Conservation (phyloP, 2,797 vertebrate genomes). For the Anableps anableps region DNA sequence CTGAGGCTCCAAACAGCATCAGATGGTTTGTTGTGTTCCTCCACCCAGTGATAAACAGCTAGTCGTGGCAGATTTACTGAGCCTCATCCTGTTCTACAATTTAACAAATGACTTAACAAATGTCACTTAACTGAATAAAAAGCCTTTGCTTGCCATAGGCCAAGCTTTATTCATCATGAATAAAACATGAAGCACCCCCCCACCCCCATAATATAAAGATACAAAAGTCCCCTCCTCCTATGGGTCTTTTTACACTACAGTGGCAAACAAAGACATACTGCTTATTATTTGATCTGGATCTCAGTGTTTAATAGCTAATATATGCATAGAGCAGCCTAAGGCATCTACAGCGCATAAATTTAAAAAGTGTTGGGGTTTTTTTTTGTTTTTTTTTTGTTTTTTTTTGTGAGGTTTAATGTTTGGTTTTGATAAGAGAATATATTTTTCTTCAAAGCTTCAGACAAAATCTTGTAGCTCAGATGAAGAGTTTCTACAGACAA, state of each 20-base stretch:
- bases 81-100: constrained; percentile 62
- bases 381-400: constrained; percentile 25
- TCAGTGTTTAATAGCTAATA: constrained; percentile 39
- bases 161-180: constrained; percentile 64
- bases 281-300: constrained; percentile 49
- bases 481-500: background rate
- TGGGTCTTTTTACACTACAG: constrained; percentile 34
- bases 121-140: constrained; percentile 65
- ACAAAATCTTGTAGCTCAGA: background rate
- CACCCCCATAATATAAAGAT: constrained; percentile 26
- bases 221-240: constrained; percentile 36
- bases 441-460: constrained; percentile 12
- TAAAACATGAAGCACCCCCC: constrained; percentile 67
- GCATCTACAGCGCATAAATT: constrained; percentile 51
- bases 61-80: constrained; percentile 39
- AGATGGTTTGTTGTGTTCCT: background rate
- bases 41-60: constrained; percentile 7
- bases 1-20: background rate
- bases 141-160: constrained; percentile 53
- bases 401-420: constrained; percentile 49
- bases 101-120: constrained; percentile 77
- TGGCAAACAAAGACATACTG: constrained; percentile 37
- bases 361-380: too few species aligned
- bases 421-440: constrained; percentile 42
- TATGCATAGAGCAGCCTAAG: constrained; percentile 21